phyloP scores from a whole-genome alignment of 2,113 vertebrate species.

The Porphyrio hochstetteri region DNA sequence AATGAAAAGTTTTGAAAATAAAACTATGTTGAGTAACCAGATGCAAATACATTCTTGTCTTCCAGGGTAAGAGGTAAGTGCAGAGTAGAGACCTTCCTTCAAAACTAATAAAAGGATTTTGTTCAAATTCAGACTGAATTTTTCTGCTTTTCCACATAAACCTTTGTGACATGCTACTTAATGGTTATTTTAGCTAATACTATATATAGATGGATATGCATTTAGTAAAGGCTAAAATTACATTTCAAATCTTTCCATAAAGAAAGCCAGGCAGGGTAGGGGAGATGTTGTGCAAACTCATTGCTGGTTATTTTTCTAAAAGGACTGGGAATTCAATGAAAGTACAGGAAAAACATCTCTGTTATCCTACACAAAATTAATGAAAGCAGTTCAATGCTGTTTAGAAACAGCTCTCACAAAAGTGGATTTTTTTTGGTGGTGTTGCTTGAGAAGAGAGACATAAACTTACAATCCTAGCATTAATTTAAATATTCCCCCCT shows the following conservation, averaged over 20 bases:
- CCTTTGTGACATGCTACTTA: not conserved
- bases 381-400: not conserved
- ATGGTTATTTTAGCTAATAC: not conserved
- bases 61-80: not conserved
- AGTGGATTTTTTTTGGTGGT: rapidly evolving
- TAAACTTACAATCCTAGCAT: not conserved
- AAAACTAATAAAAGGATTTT: not conserved
- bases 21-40: not conserved
- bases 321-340: not conserved
- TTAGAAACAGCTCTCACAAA: not conserved
- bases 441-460: not conserved
- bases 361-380: not conserved
- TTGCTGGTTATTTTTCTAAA: not conserved
- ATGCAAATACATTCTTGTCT: not conserved
- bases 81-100: not conserved
- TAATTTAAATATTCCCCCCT: not conserved
- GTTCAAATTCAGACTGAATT: not conserved
- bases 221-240: not conserved
- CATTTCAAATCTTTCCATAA: not conserved
- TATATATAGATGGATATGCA: not conserved
- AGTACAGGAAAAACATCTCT: rapidly evolving
- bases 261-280: not conserved
- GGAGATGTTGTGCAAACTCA: not conserved
- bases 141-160: not conserved
- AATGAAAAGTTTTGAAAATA: not conserved